A percentile compares a stretch with the other conserved stretches of the same genome.
Evolutionary conservation across 2,888 invertebrate species (phyloP).

Genomic region (Rotaria sp.): DNA sequence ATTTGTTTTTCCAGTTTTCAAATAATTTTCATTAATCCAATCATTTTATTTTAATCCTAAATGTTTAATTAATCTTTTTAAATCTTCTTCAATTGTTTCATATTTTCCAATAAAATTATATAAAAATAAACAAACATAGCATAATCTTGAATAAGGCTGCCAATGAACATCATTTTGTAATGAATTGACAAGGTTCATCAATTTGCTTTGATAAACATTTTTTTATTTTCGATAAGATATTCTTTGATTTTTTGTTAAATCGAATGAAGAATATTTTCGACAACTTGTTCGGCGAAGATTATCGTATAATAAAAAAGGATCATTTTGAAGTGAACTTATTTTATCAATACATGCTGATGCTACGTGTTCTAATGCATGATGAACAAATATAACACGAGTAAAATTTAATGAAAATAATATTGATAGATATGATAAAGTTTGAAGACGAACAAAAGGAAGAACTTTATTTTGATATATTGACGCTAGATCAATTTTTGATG

Average conservation of each 20-base stretch:
- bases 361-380: constrained; percentile 81
- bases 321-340: constrained; percentile 59
- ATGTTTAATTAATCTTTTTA: constrained; percentile 53
- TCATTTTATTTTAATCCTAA: background rate
- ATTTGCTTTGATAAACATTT: background rate
- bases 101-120: constrained; percentile 84
- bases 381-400: constrained; percentile 67
- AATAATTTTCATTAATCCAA: background rate
- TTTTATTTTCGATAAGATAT: constrained; percentile 62
- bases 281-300: constrained; percentile 64
- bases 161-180: constrained; percentile 69
- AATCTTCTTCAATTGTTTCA: constrained; percentile 74
- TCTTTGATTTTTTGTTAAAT: constrained; percentile 62
- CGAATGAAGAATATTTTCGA: background rate
- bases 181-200: background rate
- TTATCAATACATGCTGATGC: constrained; percentile 84
- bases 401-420: background rate
- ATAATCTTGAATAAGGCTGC: constrained; percentile 72
- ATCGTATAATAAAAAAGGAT: constrained; percentile 56
- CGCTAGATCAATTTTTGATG: background rate
- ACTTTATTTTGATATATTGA: background rate
- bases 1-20: background rate
- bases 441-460: background rate
- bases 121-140: constrained; percentile 76
- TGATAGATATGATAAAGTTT: background rate